phyloP scores from a whole-genome alignment of 2,797 vertebrate species.

The Poeciliopsis infans region DNA sequence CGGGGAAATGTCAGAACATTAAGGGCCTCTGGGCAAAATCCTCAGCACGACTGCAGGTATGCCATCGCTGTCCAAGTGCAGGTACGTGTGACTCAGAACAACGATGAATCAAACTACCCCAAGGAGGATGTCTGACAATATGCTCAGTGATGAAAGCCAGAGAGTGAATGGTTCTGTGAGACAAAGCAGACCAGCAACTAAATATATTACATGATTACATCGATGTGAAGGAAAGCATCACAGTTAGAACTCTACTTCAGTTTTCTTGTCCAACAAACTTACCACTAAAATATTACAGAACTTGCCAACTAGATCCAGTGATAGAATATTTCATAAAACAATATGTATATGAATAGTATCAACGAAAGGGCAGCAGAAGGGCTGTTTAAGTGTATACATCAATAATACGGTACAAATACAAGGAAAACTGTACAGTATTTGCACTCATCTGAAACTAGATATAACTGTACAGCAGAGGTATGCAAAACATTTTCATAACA shows the following conservation, averaged over 20 bases:
- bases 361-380: background rate
- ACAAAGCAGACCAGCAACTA: slow-evolving; percentile 60
- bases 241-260: slow-evolving; percentile 48
- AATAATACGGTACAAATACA: background rate
- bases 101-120: slow-evolving; percentile 53
- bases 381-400: background rate
- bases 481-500: too few relatives aligned
- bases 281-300: slow-evolving; percentile 53
- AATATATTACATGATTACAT: slow-evolving; percentile 63
- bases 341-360: background rate
- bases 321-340: background rate
- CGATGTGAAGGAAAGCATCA: slow-evolving; percentile 44
- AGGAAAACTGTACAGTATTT: background rate
- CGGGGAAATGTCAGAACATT: slow-evolving; percentile 39
- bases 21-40: slow-evolving; percentile 21
- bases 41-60: slow-evolving; percentile 18
- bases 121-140: slow-evolving; percentile 39
- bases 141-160: slow-evolving; percentile 63
- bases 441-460: background rate
- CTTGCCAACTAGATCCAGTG: slow-evolving; percentile 24
- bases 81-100: slow-evolving; percentile 38
- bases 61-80: slow-evolving; percentile 32
- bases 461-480: background rate
- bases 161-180: slow-evolving; percentile 52
- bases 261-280: slow-evolving; percentile 45